phyloP scores from a whole-genome alignment of 1,140 invertebrate species.

The Saccostrea glomerata region DNA sequence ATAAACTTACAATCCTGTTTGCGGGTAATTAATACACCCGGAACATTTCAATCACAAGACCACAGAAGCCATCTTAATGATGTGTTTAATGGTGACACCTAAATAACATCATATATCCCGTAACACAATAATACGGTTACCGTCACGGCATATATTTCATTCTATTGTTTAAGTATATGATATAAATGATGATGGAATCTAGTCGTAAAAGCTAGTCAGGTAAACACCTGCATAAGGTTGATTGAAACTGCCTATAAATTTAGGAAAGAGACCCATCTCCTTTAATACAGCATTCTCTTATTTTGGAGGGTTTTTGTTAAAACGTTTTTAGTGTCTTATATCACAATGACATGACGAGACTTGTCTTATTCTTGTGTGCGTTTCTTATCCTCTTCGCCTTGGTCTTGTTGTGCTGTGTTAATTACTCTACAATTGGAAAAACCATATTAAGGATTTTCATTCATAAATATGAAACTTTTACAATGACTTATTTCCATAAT shows the following conservation, averaged over 20 bases:
- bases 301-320: neutral
- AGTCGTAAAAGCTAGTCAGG: neutral
- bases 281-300: neutral
- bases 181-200: conserved; percentile 15
- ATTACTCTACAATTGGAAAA: neutral
- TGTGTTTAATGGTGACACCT: conserved; percentile 30
- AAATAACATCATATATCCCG: conserved; percentile 1
- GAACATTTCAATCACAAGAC: neutral
- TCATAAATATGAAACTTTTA: conserved; percentile 31
- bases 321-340: neutral
- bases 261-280: neutral
- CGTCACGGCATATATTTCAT: neutral
- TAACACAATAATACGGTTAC: conserved; percentile 24
- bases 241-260: neutral
- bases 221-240: conserved; percentile 6
- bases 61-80: neutral
- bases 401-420: neutral
- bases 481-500: conserved; percentile 29
- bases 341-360: neutral
- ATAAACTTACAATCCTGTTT: neutral
- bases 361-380: neutral
- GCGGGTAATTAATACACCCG: neutral
- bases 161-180: conserved; percentile 26
- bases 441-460: conserved; percentile 21
- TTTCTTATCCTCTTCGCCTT: neutral